phyloP scores from a whole-genome alignment of 1,140 invertebrate genomes.

The Euglossa dilemma region DNA sequence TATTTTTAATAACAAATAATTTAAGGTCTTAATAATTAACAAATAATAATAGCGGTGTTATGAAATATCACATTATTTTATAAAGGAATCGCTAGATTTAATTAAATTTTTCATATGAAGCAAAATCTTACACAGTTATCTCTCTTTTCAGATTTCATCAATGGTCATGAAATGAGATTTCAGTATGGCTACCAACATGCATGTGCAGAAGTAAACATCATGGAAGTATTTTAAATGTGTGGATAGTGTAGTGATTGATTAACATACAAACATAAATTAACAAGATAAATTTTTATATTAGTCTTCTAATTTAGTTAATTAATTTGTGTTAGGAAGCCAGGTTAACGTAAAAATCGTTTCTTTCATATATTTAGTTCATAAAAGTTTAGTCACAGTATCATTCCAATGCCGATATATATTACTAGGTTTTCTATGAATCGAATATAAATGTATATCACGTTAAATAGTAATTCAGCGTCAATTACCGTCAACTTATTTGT shows the following conservation, averaged over 20 bases:
- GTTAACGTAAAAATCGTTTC: slow-evolving; percentile 40
- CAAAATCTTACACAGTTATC: neutral
- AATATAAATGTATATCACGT: neutral
- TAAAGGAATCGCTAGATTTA: slow-evolving; percentile 4
- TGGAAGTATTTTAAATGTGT: slow-evolving; percentile 73
- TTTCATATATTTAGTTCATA: neutral
- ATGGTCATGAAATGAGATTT: slow-evolving; percentile 61
- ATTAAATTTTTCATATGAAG: neutral
- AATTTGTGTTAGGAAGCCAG: slow-evolving; percentile 53
- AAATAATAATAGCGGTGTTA: neutral
- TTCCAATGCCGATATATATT: slow-evolving; percentile 36
- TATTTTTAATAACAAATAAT: no score
- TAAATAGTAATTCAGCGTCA: neutral
- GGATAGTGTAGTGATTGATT: slow-evolving; percentile 65
- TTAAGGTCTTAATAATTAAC: no score
- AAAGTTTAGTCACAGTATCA: slow-evolving; percentile 20
- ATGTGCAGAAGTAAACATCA: slow-evolving; percentile 71
- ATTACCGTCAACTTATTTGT: neutral
- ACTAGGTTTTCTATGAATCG: slow-evolving; percentile 12
- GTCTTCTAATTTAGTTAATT: slow-evolving; percentile 9
- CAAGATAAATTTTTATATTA: slow-evolving; percentile 35
- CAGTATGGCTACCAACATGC: slow-evolving; percentile 73
- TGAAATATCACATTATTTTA: neutral
- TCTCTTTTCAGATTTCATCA: slow-evolving; percentile 34
- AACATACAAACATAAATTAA: slow-evolving; percentile 70